Evolutionary conservation across 2,888 invertebrate species (phyloP).

Genomic region (Drosophila engyochracea): DNA sequence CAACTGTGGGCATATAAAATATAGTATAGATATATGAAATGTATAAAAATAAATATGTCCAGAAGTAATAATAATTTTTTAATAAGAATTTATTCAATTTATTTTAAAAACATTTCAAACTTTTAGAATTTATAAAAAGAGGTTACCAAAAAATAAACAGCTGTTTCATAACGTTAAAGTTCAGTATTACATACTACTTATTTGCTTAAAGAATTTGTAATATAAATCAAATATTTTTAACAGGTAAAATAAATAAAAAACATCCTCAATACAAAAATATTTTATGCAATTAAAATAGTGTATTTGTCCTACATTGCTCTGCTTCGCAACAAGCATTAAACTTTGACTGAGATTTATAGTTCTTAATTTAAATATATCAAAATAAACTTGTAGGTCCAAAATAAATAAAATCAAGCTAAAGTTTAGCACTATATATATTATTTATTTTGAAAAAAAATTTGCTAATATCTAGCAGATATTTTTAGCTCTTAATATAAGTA

Average conservation of each 20-base stretch:
- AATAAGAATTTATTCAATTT: not conserved
- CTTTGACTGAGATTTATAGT: not conserved
- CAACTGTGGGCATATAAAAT: constrained; percentile 26
- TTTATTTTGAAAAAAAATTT: not conserved
- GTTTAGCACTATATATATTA: not conserved
- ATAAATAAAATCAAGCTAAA: not conserved
- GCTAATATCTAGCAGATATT: not conserved
- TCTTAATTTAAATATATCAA: not conserved
- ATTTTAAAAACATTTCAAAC: not conserved
- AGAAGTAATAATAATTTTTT: not conserved
- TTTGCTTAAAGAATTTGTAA: not conserved
- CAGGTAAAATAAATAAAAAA: not conserved
- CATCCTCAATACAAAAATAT: not conserved
- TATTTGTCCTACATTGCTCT: not conserved
- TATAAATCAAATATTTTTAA: not conserved
- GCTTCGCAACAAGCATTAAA: not conserved
- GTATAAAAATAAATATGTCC: not conserved
- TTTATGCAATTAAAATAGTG: not conserved
- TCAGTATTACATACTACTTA: too few species aligned
- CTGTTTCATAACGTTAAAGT: not conserved
- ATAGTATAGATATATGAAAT: not conserved
- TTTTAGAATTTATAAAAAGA: not conserved
- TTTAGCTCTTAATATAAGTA: not conserved
- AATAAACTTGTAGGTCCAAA: not conserved
- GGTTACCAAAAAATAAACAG: not conserved